Evolutionary conservation across 2,797 vertebrate species (phyloP).

Genomic region (Malacoraja senta): DNA sequence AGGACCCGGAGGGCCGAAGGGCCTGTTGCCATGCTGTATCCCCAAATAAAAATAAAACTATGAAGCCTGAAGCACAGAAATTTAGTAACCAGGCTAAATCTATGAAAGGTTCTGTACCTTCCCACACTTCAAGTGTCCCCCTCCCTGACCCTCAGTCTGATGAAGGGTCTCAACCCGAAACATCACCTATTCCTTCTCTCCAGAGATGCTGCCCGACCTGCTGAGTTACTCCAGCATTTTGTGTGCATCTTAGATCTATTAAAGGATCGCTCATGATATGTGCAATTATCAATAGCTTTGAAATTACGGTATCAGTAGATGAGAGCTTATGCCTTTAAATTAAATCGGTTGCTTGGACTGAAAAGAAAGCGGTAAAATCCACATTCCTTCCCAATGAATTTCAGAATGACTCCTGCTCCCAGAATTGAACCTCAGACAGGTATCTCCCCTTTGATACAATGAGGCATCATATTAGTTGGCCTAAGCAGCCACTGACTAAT

Average conservation of each 20-base stretch:
- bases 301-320: background rate
- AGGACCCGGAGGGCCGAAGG: too few relatives aligned
- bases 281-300: background rate
- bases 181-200: too few relatives aligned
- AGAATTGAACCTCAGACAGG: background rate
- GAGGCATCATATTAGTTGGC: background rate
- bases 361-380: background rate
- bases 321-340: background rate
- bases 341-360: background rate
- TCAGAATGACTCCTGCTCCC: slow-evolving; percentile 30
- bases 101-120: too few relatives aligned
- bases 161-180: too few relatives aligned
- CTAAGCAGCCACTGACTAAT: slow-evolving; percentile 15
- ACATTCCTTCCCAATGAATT: slow-evolving; percentile 29
- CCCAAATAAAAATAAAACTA: too few relatives aligned
- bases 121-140: too few relatives aligned
- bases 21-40: too few relatives aligned
- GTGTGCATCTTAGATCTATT: too few relatives aligned
- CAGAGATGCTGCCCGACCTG: too few relatives aligned
- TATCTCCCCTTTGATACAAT: slow-evolving; percentile 3
- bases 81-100: background rate
- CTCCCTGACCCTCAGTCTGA: too few relatives aligned
- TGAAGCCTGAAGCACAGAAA: background rate
- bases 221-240: too few relatives aligned
- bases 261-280: background rate